A percentile compares a stretch with the other conserved stretches of the same genome.
phyloP scores from a whole-genome alignment of 2,797 vertebrate species.

The Taenioides sp. region DNA sequence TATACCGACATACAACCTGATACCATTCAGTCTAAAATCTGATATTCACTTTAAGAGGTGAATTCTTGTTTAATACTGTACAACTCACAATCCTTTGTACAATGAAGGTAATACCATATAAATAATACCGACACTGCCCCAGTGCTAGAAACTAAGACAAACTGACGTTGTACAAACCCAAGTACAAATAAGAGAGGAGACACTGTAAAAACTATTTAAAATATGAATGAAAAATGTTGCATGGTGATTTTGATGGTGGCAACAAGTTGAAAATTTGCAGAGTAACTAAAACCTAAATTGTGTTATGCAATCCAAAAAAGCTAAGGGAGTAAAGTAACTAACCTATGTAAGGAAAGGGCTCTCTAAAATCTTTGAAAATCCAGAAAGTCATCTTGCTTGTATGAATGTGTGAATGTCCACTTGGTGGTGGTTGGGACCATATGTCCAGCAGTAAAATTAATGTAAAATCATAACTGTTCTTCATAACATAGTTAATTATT shows the following conservation, averaged over 20 bases:
- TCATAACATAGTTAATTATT: neutral
- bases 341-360: no score
- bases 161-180: constrained; percentile 25
- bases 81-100: constrained; percentile 56
- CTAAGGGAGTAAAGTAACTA: no score
- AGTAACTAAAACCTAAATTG: no score
- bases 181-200: neutral
- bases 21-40: constrained; percentile 36
- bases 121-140: constrained; percentile 57
- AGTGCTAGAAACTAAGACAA: constrained; percentile 51
- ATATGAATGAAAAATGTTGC: neutral
- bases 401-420: neutral
- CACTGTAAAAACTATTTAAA: neutral
- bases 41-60: constrained; percentile 43
- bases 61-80: constrained; percentile 68
- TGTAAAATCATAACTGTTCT: neutral
- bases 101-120: constrained; percentile 58
- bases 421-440: neutral
- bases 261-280: neutral
- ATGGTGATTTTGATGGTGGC: neutral
- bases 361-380: neutral
- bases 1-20: neutral
- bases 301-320: no score
- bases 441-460: neutral
- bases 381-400: neutral